Evolutionary conservation across 2,888 invertebrate species (phyloP).

Genomic region (Coleophora flavipennella): DNA sequence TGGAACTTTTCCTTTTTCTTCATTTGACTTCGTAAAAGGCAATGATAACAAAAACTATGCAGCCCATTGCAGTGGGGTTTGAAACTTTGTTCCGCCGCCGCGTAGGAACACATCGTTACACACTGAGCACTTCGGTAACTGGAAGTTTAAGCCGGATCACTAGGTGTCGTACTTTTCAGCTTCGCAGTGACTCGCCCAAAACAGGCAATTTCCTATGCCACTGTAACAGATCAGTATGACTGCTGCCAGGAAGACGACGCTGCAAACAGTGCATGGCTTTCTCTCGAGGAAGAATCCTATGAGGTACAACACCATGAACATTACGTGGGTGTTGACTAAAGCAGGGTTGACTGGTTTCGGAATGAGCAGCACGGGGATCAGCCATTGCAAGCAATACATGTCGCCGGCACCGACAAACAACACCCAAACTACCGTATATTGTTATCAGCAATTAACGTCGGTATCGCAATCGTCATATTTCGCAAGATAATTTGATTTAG

Average conservation of each 20-base stretch:
- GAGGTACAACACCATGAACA: conserved; percentile 97
- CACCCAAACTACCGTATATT: conserved; percentile 23
- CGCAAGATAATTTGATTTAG: conserved; percentile 27
- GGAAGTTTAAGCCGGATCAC: conserved; percentile 24
- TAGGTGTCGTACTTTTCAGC: conserved; percentile 73
- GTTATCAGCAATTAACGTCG: conserved; percentile 23
- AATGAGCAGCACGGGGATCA: conserved; percentile 96
- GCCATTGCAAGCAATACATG: conserved; percentile 98
- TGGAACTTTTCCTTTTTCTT: conserved; percentile 9
- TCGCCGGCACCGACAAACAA: conserved; percentile 23
- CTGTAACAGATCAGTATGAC: conserved; percentile 96
- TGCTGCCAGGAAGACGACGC: conserved; percentile 93
- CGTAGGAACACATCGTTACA: conserved; percentile 38
- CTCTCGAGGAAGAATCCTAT: conserved; percentile 97
- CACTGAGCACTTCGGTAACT: conserved; percentile 45
- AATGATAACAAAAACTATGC: not conserved
- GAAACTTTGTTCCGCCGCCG: not conserved
- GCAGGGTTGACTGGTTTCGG: conserved; percentile 98
- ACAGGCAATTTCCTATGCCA: conserved; percentile 94
- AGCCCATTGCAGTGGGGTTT: not conserved
- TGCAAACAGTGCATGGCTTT: conserved; percentile 97
- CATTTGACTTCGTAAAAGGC: conserved; percentile 4
- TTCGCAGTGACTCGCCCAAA: conserved; percentile 90
- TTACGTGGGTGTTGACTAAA: conserved; percentile 94
- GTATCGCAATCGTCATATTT: conserved; percentile 47